Evolutionary conservation across 1,140 invertebrate genomes (phyloP), one percentile per base, ranked within the genome.

Genomic region (Leptopilina boulardi): DNA sequence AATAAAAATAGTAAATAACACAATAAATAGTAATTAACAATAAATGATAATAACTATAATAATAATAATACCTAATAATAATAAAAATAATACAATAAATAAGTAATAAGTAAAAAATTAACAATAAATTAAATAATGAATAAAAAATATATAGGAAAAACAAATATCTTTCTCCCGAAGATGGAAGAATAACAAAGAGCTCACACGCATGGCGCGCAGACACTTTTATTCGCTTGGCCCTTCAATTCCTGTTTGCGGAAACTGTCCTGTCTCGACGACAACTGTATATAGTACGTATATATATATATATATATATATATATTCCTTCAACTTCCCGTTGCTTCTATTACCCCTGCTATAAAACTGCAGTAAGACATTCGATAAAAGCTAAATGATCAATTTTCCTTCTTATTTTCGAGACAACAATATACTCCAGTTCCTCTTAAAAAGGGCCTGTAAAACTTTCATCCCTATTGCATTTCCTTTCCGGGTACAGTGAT

Each of bases 331-430:
- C 23, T 74, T 56, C 54, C 21, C 47, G 18, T 19, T 15, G 26
- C 59, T 66, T 66, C 26, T 66, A 66, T 66, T 66, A 4, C 59
- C 26, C 59, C n/a, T n/a, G 59, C 59, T 66, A n/a, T 66, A 66
- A 66, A 66, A 66, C 23, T 66, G 10, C 59, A 66, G 59, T 66
- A 66, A 66, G 59, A 26, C 59, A 15, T 66, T 30, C 59, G 59
- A 66, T 66, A 66, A 66, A 66, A 66, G 59, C 59, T 66, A 66
- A 66, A 66, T 66, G 59, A 66, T 66, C 59, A 66, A 66, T 66
- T 66, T 30, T 66, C 59, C 59, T 66, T 66, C 59, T 26, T 30
- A 66, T 66, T 66, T 30, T 66, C 21, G 11, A 30, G 59, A 30
- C 59, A 66, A 66, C 56, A 59, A 21, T 59, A 30, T 26, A 59